Base-by-base conservation (phyloP, 2,888 invertebrate species). In the Diadegma fenestrale region DNA sequence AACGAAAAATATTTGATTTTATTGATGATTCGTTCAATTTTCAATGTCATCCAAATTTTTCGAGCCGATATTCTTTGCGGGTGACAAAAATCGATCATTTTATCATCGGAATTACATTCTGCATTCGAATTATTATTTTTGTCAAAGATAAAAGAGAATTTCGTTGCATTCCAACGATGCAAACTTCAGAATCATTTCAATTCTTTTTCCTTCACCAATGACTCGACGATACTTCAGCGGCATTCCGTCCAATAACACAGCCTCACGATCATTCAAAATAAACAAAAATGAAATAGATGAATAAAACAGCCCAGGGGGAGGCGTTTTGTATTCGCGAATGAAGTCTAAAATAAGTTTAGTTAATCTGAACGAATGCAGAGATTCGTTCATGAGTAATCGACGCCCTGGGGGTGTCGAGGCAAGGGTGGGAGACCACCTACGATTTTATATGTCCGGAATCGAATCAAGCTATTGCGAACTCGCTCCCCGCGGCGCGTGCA, bases 201-300 rank as follows among this genome's bases (percentile, higher is more conserved):
- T n/a, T n/a, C n/a, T n/a, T 4, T 33, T 33, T 33, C 33, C 2
- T 33, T 33, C 33, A 5, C 5, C 37, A 37, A 37, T 37, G 37
- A 37, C 37, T 37, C 37, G 5, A 37, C 37, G 10, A 37, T 37
- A 8, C 7, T 7, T 37, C 0, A 37, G 5, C 37, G 64, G 54
- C 79, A 73, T 80, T 69, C 51, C 84, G 51, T 76, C 73, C 80
- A 75, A 77, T 80, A 69, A 80, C 86, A 77, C 87, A 87, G 54
- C 80, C 79, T 86, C 87, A 81, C 86, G 80, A 10, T 37, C 8
- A 10, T 37, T 37, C 7, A 37, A 37, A 37, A 37, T 37, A 5
- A 10, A 37, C 1, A 37, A 37, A 37, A 10, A 37, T 10, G 10
- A 37, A 37, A 37, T 10, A 37, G 37, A 10, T 37, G 10, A 10